These are phyloP conservation scores for Ptychobarbus kaznakovi DNA, from an alignment of 2,797 vertebrate species.

Conservation along the genomic window DNA sequence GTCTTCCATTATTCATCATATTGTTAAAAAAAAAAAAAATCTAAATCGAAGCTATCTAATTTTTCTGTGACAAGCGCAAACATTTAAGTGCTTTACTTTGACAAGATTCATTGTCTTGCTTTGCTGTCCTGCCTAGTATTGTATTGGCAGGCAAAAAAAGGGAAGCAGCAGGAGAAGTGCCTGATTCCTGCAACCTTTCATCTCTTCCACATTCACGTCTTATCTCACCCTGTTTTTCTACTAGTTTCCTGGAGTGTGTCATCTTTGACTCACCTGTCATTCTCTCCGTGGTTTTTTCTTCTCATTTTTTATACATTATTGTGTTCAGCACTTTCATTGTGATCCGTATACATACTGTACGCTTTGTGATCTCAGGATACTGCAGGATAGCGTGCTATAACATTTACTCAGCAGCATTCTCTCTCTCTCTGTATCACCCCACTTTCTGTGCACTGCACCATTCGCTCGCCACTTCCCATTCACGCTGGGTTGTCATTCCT, in stretches of 20 bases:
- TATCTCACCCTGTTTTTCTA: constrained; percentile 34
- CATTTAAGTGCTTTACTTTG: constrained; percentile 66
- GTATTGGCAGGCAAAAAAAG: constrained; percentile 33
- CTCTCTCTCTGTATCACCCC: background rate
- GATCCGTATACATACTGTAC: background rate
- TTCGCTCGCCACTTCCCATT: background rate
- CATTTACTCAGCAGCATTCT: background rate
- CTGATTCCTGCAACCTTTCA: constrained; percentile 37
- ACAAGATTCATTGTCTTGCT: constrained; percentile 47
- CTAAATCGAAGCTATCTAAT: constrained; percentile 48
- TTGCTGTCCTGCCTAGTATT: constrained; percentile 41
- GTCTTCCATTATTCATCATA: constrained; percentile 61
- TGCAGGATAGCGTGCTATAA: background rate
- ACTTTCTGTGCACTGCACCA: constrained; percentile 8
- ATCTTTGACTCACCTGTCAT: constrained; percentile 35
- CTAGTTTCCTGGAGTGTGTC: constrained; percentile 8
- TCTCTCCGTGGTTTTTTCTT: background rate
- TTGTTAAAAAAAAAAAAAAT: constrained; percentile 36
- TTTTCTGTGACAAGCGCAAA: constrained; percentile 61
- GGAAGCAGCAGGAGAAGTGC: constrained; percentile 6
- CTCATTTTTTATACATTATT: constrained; percentile 3
- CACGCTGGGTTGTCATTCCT: constrained; percentile 25
- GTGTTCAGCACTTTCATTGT: background rate
- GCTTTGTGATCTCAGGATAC: background rate
- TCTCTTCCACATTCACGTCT: constrained; percentile 18